Evolutionary conservation across 2,797 vertebrate genomes (phyloP), one percentile per base, ranked within the genome.

Genomic region (Phaenicophaeus curvirostris): DNA sequence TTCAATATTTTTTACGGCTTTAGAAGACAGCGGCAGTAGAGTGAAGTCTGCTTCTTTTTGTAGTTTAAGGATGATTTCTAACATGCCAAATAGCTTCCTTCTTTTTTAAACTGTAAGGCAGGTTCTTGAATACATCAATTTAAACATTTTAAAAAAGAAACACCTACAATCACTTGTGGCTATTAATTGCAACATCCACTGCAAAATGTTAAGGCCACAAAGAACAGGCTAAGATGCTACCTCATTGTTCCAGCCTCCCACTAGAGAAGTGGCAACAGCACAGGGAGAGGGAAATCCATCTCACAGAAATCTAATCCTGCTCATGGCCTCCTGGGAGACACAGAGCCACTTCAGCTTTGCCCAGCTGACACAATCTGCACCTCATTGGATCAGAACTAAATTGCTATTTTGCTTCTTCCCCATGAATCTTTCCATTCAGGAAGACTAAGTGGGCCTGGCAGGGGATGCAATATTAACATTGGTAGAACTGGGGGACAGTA

Each of bases 171-270:
- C 4, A 4, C 17, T 48, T 35, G 5, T 48, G 55, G 58, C 10
- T 84, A 39, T 9, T 48, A 51, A 82, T 20, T 11, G 20, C 31
- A 41, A 72, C 15, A 28, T 54, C 33, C 31, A 33, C 11, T 23
- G 50, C 33, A 85, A 84, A 85, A 69, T 8, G 7, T 63, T 13
- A 80, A 54, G 21, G 53, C 9, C 54, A 65, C 39, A 62, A 68
- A 63, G 46, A 55, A 48, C 0, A 0, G 3, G 2, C 20, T 20
- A 35, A 0, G 0, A 23, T 31, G 28, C 25, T 11, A 23, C 46
- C 3, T 3, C 41, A 13, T 1, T 48, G 37, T 8, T 31, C 48
- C 46, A 91, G 80, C 15, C 23, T 41, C 23, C 4, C 28, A 14
- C 8, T 30, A 30, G 25, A 82, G 63, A 82, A 18, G 25, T 54